Percentiles rank a stretch among this genome's conserved stretches.
These are phyloP conservation scores for Sceloporus tristichus DNA, from an alignment of 2,113 vertebrate species.

Conservation along the genomic window DNA sequence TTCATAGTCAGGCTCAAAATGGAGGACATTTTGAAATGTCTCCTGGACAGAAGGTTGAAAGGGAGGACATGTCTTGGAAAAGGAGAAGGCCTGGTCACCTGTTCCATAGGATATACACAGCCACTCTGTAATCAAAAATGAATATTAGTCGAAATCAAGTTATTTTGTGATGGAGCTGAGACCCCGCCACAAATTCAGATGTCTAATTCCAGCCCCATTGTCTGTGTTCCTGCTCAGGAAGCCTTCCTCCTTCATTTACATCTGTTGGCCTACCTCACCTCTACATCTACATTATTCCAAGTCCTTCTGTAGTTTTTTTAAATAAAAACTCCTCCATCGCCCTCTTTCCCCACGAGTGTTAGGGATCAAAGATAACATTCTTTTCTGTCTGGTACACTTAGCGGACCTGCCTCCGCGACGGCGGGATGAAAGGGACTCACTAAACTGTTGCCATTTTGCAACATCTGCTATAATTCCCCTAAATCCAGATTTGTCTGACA, in stretches of 20 bases:
- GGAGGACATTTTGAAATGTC: too few relatives aligned
- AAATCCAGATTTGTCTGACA: conserved; percentile 90
- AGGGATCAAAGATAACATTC: conserved; percentile 88
- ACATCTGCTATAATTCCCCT: conserved; percentile 90
- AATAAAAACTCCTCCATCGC: conserved; percentile 56
- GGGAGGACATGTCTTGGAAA: too few relatives aligned
- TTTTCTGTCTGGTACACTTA: conserved; percentile 85
- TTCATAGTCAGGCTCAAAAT: too few relatives aligned
- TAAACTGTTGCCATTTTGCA: conserved; percentile 90
- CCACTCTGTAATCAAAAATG: conserved; percentile 45
- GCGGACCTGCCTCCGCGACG: conserved; percentile 80
- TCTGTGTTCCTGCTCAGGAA: conserved; percentile 54
- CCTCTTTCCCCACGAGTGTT: conserved; percentile 71
- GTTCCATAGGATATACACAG: background rate
- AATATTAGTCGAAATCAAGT: background rate
- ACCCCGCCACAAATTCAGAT: conserved; percentile 51
- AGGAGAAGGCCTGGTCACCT: too few relatives aligned
- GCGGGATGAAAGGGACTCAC: conserved; percentile 84
- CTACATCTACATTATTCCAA: conserved; percentile 75
- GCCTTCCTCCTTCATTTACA: conserved; percentile 70
- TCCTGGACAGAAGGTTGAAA: too few relatives aligned
- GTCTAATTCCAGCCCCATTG: conserved; percentile 42
- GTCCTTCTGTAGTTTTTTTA: conserved; percentile 58
- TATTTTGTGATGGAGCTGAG: conserved; percentile 31
- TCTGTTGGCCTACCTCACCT: conserved; percentile 61